Evolutionary conservation across 53 echinoderm and acorn worm genomes (phyloP).

Genomic region (Holothuria scabra): DNA sequence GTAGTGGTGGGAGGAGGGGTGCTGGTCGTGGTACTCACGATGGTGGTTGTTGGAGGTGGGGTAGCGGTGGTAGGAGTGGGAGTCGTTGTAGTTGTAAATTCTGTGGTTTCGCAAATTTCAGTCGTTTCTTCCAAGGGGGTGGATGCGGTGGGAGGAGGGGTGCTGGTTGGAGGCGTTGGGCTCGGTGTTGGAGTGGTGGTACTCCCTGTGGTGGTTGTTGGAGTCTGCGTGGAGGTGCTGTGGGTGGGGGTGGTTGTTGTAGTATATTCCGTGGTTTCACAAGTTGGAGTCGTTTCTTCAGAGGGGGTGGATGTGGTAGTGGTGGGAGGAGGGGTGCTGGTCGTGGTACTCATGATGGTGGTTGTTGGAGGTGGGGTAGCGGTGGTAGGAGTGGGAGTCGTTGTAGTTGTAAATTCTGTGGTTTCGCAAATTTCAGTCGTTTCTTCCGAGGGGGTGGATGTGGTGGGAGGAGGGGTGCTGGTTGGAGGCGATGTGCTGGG

Average conservation of each 20-base stretch:
- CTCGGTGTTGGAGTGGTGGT: not conserved
- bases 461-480: not conserved
- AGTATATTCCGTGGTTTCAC: not conserved
- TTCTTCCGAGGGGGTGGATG: not conserved
- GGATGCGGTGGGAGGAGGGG: not conserved
- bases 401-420: not conserved
- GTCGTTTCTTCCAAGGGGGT: not conserved
- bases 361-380: not conserved
- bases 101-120: not conserved
- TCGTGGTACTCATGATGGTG: not conserved
- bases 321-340: not conserved
- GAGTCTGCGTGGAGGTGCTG: no score
- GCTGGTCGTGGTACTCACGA: not conserved
- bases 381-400: not conserved
- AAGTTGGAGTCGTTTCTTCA: not conserved
- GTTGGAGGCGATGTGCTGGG: not conserved
- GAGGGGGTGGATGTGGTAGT: not conserved
- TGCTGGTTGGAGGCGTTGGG: not conserved
- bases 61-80: not conserved
- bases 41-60: not conserved
- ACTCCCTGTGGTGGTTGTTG: not conserved
- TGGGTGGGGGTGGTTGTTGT: not conserved
- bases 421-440: not conserved
- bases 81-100: not conserved
- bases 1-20: not conserved